Conservation (phyloP, 2,797 vertebrate species). For the Apogon talboti region DNA sequence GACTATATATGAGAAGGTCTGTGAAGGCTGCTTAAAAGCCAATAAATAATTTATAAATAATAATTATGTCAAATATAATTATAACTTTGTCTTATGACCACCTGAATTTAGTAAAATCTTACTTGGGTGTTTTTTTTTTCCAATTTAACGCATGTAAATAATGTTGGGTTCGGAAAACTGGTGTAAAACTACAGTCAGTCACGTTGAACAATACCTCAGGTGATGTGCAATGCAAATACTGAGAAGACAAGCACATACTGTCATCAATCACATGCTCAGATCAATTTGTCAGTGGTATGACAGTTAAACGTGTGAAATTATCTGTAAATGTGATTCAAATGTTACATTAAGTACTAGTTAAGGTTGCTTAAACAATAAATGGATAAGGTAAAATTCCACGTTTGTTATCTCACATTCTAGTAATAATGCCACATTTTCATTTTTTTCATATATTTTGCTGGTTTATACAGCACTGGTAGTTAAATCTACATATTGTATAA, state of each 20-base stretch:
- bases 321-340: neutral
- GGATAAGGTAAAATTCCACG: too few species aligned
- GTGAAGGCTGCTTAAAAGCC: neutral
- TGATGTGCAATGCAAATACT: neutral
- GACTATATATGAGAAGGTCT: neutral
- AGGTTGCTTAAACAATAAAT: too few species aligned
- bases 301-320: too few species aligned
- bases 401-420: too few species aligned
- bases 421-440: too few species aligned
- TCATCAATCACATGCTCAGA: neutral
- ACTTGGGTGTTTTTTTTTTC: neutral
- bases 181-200: neutral
- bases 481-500: too few species aligned
- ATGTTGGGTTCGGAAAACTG: neutral
- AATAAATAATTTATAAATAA: neutral
- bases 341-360: neutral
- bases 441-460: too few species aligned
- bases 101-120: neutral
- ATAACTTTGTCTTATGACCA: neutral
- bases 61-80: neutral
- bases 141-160: too few species aligned
- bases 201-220: neutral
- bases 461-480: too few species aligned
- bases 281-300: neutral
- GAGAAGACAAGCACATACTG: rapidly evolving